Percentiles rank a stretch among this genome's conserved stretches.
These are phyloP conservation scores for Catotricha subobsoleta DNA, from an alignment of 2,888 invertebrate species.

Conservation along the genomic window DNA sequence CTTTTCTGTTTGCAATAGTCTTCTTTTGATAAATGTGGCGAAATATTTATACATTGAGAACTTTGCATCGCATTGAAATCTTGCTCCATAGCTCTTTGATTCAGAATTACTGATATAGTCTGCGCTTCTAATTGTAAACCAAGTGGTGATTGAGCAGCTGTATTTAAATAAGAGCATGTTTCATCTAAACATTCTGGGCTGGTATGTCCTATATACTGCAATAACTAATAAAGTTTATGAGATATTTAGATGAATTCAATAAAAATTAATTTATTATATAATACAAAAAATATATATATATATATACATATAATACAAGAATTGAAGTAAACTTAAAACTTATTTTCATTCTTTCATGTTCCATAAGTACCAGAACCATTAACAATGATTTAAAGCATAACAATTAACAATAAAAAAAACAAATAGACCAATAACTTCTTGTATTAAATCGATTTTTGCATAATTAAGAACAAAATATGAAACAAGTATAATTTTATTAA, in stretches of 20 bases:
- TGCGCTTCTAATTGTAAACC: slow-evolving; percentile 63
- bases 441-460: too few relatives aligned
- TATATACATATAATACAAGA: slow-evolving; percentile 3
- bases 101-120: slow-evolving; percentile 66
- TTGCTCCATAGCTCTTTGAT: slow-evolving; percentile 68
- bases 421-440: too few relatives aligned
- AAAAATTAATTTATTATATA: slow-evolving; percentile 5
- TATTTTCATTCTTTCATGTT: background rate
- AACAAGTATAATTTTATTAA: too few relatives aligned
- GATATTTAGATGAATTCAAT: slow-evolving; percentile 9
- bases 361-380: too few relatives aligned
- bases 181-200: slow-evolving; percentile 70
- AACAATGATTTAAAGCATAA: too few relatives aligned
- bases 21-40: background rate
- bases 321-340: background rate
- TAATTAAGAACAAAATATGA: too few relatives aligned
- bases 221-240: slow-evolving; percentile 36
- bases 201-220: slow-evolving; percentile 79
- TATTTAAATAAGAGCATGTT: slow-evolving; percentile 46
- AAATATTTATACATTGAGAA: slow-evolving; percentile 8
- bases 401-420: too few relatives aligned
- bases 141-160: slow-evolving; percentile 57
- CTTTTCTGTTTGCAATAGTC: background rate
- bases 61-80: slow-evolving; percentile 40
- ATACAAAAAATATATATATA: background rate